These are phyloP conservation scores for Callopanchax toddi DNA, from an alignment of 2,113 vertebrate species.

Conservation along the genomic window DNA sequence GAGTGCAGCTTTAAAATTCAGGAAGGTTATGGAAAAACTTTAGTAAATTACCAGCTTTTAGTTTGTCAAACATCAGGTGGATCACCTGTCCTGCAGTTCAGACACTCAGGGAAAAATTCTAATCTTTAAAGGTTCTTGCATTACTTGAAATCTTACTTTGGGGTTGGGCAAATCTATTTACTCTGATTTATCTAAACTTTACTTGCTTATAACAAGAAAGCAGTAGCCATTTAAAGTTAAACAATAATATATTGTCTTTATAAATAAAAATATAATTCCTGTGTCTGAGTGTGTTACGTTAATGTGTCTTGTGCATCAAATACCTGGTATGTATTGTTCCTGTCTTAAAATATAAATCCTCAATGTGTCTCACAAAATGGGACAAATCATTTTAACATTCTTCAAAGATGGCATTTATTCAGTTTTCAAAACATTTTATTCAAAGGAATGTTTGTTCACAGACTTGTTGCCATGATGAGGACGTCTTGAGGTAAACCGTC, in stretches of 20 bases:
- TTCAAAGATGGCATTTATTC: neutral
- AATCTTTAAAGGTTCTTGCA: no score
- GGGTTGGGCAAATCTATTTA: no score
- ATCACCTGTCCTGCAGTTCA: conserved; percentile 40
- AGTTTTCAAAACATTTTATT: neutral
- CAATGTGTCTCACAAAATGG: no score
- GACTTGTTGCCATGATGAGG: conserved; percentile 88
- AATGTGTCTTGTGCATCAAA: neutral
- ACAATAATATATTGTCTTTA: conserved; percentile 52
- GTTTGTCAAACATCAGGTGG: no score
- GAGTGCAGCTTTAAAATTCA: no score
- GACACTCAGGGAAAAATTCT: conserved; percentile 45
- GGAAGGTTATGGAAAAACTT: no score
- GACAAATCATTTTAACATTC: no score
- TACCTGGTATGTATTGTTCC: no score
- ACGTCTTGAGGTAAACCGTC: conserved; percentile 87
- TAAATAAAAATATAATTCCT: conserved; percentile 7
- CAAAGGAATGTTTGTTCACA: conserved; percentile 72
- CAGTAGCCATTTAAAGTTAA: conserved; percentile 40
- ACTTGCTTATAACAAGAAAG: neutral
- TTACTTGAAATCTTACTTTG: no score
- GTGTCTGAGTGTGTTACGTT: neutral
- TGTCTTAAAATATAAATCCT: no score
- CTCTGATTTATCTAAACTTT: no score
- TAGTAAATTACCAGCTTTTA: no score